A percentile compares a stretch with the other conserved stretches of the same genome.
phyloP scores from a whole-genome alignment of 2,113 vertebrate species.

The Cranoglanis bouderius region DNA sequence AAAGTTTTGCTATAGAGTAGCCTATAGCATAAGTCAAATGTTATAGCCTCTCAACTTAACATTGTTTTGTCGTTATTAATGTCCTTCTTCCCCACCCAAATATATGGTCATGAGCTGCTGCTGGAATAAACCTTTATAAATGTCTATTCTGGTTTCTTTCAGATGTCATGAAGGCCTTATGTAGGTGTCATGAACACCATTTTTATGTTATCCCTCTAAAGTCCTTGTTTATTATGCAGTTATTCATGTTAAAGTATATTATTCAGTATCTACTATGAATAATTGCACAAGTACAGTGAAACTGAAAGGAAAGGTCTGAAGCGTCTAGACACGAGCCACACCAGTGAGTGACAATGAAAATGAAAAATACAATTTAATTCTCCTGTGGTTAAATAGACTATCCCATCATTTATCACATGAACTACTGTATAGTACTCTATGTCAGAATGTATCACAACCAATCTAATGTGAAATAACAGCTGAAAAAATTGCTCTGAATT shows the following conservation, averaged over 20 bases:
- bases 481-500: constrained; percentile 1
- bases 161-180: background rate
- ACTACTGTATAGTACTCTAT: background rate
- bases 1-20: background rate
- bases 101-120: background rate
- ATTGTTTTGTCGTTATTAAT: background rate
- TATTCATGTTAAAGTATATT: background rate
- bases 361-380: constrained; percentile 1
- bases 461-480: background rate
- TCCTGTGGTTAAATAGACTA: background rate
- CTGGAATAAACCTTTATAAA: background rate
- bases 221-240: background rate
- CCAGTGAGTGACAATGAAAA: background rate
- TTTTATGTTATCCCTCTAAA: background rate
- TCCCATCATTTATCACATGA: background rate
- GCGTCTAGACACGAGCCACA: background rate
- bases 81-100: background rate
- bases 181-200: background rate
- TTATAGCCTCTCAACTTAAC: background rate
- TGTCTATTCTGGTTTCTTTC: background rate
- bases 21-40: background rate
- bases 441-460: background rate
- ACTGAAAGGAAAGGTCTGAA: background rate
- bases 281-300: background rate
- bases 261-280: background rate